Base-by-base conservation (phyloP, 2,113 vertebrate species). In the Dicaeum eximium region DNA sequence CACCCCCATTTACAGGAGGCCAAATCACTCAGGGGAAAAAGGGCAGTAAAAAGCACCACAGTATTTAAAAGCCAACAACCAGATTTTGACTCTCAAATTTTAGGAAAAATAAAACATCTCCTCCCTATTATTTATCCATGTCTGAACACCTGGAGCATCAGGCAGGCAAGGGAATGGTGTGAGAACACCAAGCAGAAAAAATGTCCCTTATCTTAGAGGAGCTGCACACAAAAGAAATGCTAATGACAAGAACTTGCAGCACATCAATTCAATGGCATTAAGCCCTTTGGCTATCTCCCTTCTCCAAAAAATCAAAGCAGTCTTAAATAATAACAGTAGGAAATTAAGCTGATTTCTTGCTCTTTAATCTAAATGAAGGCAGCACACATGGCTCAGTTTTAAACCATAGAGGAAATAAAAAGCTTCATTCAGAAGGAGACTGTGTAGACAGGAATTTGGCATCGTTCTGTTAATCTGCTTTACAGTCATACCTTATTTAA, bases 301-400 rank as follows among this genome's bases (percentile, higher is more conserved):
- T 77, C 64, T 77, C 77, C 25, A 82, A 92, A 85, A 92, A 93
- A 64, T 80, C 72, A 79, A 85, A 93, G 85, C 31, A 80, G 48
- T 47, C 48, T 86, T 69, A 57, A 85, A 48, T 64, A 79, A 69
- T 69, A 92, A 25, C 22, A 27, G 54, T 51, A 65, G 57, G 33
- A 93, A 96, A 88, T 86, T 91, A 86, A 65, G 74, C 44, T 77
- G 78, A 94, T 74, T 95, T 91, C 65, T 87, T 74, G 40, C 44
- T 71, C 48, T 80, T 73, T 80, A 86, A 54, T 88, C 58, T 88
- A 70, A 91, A 87, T 78, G 47, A 79, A 64, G 90, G 64, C 12
- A 28, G 69, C 18, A 56, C 53, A 61, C 2, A 3, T 7, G 37
- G 57, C 66, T 94, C 45, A 37, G 66, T 81, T 94, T 86, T 88